Percentiles rank a stretch among this genome's conserved stretches.
These are phyloP conservation scores for Diorhabda elongata DNA, from an alignment of 1,140 invertebrate species.

Conservation along the genomic window DNA sequence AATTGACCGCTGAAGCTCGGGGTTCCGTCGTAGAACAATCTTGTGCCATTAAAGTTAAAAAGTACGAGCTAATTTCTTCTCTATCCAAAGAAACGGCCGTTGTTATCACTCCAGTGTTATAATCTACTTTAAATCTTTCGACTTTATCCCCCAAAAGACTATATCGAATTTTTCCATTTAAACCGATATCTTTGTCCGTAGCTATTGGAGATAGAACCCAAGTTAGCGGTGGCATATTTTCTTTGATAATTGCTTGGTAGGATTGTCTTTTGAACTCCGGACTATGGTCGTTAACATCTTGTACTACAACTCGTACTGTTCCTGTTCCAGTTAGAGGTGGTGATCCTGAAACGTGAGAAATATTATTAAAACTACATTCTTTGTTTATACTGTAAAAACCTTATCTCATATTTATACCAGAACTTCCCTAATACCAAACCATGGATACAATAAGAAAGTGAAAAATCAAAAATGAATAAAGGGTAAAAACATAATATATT, in stretches of 20 bases:
- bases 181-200: constrained; percentile 74
- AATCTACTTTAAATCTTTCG: constrained; percentile 68
- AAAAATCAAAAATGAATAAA: no score
- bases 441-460: no score
- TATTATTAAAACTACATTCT: not conserved
- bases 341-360: constrained; percentile 63
- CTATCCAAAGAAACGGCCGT: constrained; percentile 71
- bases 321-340: constrained; percentile 85
- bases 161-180: constrained; percentile 81
- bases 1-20: constrained; percentile 69
- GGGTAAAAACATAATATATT: no score
- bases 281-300: constrained; percentile 91
- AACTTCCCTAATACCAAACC: no score
- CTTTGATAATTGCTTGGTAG: constrained; percentile 70
- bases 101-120: constrained; percentile 69
- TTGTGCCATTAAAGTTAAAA: constrained; percentile 77
- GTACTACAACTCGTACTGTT: constrained; percentile 79
- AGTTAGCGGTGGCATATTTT: constrained; percentile 71
- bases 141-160: constrained; percentile 75
- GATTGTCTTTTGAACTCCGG: constrained; percentile 77
- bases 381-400: no score
- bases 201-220: constrained; percentile 69
- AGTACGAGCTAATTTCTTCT: constrained; percentile 71
- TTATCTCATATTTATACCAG: no score
- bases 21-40: constrained; percentile 82